Base-by-base conservation (phyloP, 2,797 vertebrate genomes). In the Paguma larvata region DNA sequence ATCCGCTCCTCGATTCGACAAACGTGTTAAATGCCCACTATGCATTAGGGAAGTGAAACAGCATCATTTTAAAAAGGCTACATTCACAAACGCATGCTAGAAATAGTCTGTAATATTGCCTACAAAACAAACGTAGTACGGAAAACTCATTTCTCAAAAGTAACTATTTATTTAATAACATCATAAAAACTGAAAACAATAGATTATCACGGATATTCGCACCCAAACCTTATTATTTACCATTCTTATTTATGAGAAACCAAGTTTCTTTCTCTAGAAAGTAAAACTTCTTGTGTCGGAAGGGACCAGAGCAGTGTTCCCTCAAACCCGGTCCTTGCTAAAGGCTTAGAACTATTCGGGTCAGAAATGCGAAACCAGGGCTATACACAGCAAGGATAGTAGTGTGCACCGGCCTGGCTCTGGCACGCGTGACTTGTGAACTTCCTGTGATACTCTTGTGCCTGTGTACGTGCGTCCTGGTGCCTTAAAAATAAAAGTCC, bases 401-500 rank as follows among this genome's bases (percentile, higher is more conserved):
- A 19, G 32, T 25, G 18, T 38, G 32, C 51, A 48, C 89, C 56
- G 38, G n/a, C 41, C 23, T 92, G 86, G 25, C 27, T 84, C 82
- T 83, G 65, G 94, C 38, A 44, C 41, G 18, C 67, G 32, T 89
- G 32, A 94, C 56, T 65, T 21, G 15, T 68, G 86, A 92, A 85
- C 89, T 95, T 92, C 63, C 56, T 19, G 23, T 44, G 72, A 88
- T 15, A 67, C 44, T 30, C 63, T 85, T 90, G 23, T 89, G 44
- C 56, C 44, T 87, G 21, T 90, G 32, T 41, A 41, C 32, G 6
- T 95, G 19, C 84, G 78, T 87, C 65, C 83, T 87, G 59, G 82
- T 83, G 56, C 25, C 63, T 96, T 94, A 80, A 80, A 87, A 91
- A 97, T 51, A 91, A 96, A 94, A 97, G 62, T 10, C n/a, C 92